Percentiles rank a stretch among this genome's conserved stretches.
These are phyloP conservation scores for Stegodyphus mimosarum DNA, from an alignment of 1,140 invertebrate genomes.

Conservation along the genomic window DNA sequence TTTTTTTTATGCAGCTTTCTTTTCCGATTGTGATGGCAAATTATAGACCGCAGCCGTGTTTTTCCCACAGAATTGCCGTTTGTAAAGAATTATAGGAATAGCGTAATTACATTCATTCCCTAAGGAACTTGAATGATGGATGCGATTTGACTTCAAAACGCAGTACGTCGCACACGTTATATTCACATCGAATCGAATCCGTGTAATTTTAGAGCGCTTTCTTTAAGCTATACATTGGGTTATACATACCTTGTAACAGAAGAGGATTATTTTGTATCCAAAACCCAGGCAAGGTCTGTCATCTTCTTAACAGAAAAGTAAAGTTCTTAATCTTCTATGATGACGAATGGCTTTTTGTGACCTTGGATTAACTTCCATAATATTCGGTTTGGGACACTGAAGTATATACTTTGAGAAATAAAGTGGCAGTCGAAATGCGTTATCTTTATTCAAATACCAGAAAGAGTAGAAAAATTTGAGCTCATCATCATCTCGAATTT, in stretches of 20 bases:
- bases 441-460: no score
- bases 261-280: conserved; percentile 45
- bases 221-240: not conserved
- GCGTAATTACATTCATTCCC: conserved; percentile 38
- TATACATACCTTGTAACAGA: conserved; percentile 34
- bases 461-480: no score
- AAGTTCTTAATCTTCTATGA: not conserved
- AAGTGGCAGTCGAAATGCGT: no score
- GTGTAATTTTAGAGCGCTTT: conserved; percentile 26
- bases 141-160: not conserved
- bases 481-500: no score
- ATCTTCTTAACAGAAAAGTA: conserved; percentile 17
- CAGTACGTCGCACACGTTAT: conserved; percentile 15
- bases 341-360: no score
- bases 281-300: conserved; percentile 1
- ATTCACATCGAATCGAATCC: conserved; percentile 13
- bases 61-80: conserved; percentile 5
- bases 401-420: no score
- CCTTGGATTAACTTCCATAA: not conserved
- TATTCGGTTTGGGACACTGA: not conserved
- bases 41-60: conserved; percentile 16
- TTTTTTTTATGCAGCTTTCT: not conserved
- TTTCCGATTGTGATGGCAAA: conserved; percentile 14
- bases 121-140: conserved; percentile 18
- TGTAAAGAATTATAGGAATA: conserved; percentile 18